Conservation (phyloP, 2,888 invertebrate species). For the Hypselothyrea guttata region DNA sequence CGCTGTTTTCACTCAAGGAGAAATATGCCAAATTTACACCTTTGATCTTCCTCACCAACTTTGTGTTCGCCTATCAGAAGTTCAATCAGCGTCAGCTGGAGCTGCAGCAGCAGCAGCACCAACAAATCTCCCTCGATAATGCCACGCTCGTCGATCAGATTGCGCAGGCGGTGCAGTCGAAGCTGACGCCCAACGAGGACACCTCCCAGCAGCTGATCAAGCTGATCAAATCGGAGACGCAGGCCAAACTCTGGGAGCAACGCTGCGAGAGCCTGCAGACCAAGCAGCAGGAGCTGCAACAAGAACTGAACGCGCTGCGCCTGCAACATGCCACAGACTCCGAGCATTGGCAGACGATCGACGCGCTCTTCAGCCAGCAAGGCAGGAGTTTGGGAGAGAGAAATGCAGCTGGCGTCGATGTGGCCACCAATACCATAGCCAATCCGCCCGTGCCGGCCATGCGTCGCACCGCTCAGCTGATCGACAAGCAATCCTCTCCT, state of each 20-base stretch:
- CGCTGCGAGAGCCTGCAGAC: slow-evolving; percentile 66
- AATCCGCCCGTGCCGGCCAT: slow-evolving; percentile 58
- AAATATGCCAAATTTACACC: slow-evolving; percentile 82
- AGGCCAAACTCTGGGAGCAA: slow-evolving; percentile 76
- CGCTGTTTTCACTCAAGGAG: slow-evolving; percentile 71
- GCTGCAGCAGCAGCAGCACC: slow-evolving; percentile 26
- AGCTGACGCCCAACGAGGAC: slow-evolving; percentile 46
- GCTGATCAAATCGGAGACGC: slow-evolving; percentile 80
- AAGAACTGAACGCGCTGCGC: slow-evolving; percentile 71
- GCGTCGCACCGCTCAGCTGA: slow-evolving; percentile 62
- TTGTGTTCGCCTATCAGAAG: slow-evolving; percentile 76
- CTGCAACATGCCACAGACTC: slow-evolving; percentile 72
- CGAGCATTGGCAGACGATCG: slow-evolving; percentile 81
- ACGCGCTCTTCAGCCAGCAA: slow-evolving; percentile 69
- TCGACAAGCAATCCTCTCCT: slow-evolving; percentile 77
- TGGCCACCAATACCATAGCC: slow-evolving; percentile 71
- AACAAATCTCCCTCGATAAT: slow-evolving; percentile 23
- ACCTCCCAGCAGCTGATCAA: slow-evolving; percentile 67
- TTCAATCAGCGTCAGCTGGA: slow-evolving; percentile 54
- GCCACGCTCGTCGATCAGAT: slow-evolving; percentile 34
- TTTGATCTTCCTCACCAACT: slow-evolving; percentile 80
- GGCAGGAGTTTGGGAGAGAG: no score
- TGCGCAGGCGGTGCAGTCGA: slow-evolving; percentile 32
- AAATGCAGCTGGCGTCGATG: slow-evolving; percentile 36
- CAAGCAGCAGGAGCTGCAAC: slow-evolving; percentile 67